Evolutionary conservation across 2,113 vertebrate genomes (phyloP).

Genomic region (Brachyistius frenatus): DNA sequence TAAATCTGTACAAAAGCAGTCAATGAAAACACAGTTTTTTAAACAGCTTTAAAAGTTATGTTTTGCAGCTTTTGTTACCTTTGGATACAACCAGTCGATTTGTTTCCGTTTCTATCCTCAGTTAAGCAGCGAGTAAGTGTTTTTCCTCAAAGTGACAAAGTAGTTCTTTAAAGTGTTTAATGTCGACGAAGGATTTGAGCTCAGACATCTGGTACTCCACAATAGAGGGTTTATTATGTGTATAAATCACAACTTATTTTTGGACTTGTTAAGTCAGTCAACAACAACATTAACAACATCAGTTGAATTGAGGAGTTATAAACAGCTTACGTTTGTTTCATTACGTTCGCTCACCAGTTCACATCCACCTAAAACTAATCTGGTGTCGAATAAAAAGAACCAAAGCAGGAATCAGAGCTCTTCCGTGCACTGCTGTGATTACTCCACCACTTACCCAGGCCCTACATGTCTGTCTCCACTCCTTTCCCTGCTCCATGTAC

Average conservation of each 20-base stretch:
- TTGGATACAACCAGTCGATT: no score
- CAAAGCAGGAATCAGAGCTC: slow-evolving; percentile 47
- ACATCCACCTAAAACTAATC: slow-evolving; percentile 30
- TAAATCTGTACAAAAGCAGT: no score
- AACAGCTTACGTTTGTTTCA: slow-evolving; percentile 24
- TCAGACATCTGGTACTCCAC: neutral
- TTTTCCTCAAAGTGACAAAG: neutral
- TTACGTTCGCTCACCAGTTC: slow-evolving; percentile 14
- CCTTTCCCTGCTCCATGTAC: slow-evolving; percentile 48
- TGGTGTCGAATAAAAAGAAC: slow-evolving; percentile 25
- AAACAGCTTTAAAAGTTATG: no score
- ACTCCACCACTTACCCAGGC: slow-evolving; percentile 47
- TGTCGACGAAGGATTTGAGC: slow-evolving; percentile 1
- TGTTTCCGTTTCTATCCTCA: no score
- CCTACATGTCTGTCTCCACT: slow-evolving; percentile 69
- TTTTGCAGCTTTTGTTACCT: no score
- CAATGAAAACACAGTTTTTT: no score
- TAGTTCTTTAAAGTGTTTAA: neutral
- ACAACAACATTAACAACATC: slow-evolving; percentile 1
- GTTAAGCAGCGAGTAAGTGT: neutral
- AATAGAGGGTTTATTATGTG: neutral
- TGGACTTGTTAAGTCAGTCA: slow-evolving; percentile 2
- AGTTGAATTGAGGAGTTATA: slow-evolving; percentile 12
- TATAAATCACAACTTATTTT: neutral
- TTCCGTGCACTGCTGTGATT: slow-evolving; percentile 54